These are phyloP conservation scores for Cecidostiba fungosa DNA, from an alignment of 2,888 invertebrate genomes.

Conservation along the genomic window DNA sequence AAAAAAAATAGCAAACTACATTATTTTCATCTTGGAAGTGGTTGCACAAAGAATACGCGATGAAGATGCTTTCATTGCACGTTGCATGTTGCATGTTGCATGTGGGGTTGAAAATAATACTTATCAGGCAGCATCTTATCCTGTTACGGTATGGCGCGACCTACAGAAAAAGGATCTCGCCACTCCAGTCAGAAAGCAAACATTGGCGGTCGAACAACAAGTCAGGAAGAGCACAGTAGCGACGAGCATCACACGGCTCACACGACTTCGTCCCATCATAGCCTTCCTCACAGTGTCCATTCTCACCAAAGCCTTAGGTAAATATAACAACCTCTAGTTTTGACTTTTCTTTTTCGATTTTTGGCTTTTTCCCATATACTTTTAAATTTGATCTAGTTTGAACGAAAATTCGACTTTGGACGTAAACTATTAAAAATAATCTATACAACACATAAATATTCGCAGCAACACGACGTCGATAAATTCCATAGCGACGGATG, in stretches of 20 bases:
- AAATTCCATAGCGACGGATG: conserved; percentile 88
- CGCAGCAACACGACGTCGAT: conserved; percentile 87
- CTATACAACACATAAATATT: conserved; percentile 5
- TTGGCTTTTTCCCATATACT: background rate
- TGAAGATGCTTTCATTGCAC: conserved; percentile 55
- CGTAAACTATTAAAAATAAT: background rate
- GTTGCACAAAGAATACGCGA: conserved; percentile 19
- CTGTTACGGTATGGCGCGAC: conserved; percentile 73
- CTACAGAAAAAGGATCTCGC: conserved; percentile 75
- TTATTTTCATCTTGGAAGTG: background rate
- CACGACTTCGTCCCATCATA: conserved; percentile 78
- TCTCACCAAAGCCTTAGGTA: conserved; percentile 79
- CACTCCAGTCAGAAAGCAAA: conserved; percentile 73
- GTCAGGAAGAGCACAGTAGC: conserved; percentile 81
- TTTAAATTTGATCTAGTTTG: background rate
- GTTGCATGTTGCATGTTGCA: conserved; percentile 68
- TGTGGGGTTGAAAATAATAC: conserved; percentile 69
- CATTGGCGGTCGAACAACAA: conserved; percentile 76
- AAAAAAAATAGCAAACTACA: background rate
- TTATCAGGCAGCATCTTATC: conserved; percentile 73
- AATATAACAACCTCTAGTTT: conserved; percentile 39
- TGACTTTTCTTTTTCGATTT: conserved; percentile 23
- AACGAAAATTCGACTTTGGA: background rate
- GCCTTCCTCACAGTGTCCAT: conserved; percentile 77
- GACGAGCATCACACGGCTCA: conserved; percentile 80